These are phyloP conservation scores for Hemaris fuciformis DNA, from an alignment of 2,888 invertebrate genomes.

Conservation along the genomic window DNA sequence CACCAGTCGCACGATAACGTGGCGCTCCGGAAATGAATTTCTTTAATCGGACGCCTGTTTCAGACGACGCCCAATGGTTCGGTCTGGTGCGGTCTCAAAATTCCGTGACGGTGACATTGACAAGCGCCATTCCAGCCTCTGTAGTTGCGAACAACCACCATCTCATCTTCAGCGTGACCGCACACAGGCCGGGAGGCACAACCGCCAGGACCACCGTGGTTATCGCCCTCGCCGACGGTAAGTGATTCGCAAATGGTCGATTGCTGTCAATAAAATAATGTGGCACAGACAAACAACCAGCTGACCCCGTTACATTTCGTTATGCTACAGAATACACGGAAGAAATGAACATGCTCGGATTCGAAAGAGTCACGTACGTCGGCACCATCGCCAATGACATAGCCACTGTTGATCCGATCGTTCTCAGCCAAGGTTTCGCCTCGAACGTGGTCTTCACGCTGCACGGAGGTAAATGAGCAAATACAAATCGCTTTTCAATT, in stretches of 20 bases:
- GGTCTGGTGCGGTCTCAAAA: slow-evolving; percentile 19
- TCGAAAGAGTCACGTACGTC: slow-evolving; percentile 28
- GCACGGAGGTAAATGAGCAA: neutral
- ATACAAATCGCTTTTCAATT: neutral
- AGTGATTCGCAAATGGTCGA: neutral
- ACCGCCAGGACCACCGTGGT: slow-evolving; percentile 31
- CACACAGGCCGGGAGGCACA: slow-evolving; percentile 23
- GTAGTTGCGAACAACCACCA: slow-evolving; percentile 33
- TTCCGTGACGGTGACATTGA: slow-evolving; percentile 19
- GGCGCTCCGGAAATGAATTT: neutral
- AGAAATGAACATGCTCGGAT: slow-evolving; percentile 21
- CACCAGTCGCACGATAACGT: too few relatives aligned
- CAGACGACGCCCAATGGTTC: slow-evolving; percentile 41
- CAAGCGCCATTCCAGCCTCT: slow-evolving; percentile 27
- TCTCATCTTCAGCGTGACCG: slow-evolving; percentile 33
- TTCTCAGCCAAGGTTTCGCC: slow-evolving; percentile 33
- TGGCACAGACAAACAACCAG: too few relatives aligned
- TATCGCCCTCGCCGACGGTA: slow-evolving; percentile 31
- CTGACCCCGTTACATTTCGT: slow-evolving; percentile 14
- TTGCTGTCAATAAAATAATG: neutral
- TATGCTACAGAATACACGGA: slow-evolving; percentile 22
- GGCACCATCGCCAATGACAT: slow-evolving; percentile 29
- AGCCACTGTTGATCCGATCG: slow-evolving; percentile 28
- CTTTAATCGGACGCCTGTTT: slow-evolving; percentile 16
- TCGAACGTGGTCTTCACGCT: slow-evolving; percentile 28